Conservation (phyloP, 2,113 vertebrate genomes). For the Charina bottae region DNA sequence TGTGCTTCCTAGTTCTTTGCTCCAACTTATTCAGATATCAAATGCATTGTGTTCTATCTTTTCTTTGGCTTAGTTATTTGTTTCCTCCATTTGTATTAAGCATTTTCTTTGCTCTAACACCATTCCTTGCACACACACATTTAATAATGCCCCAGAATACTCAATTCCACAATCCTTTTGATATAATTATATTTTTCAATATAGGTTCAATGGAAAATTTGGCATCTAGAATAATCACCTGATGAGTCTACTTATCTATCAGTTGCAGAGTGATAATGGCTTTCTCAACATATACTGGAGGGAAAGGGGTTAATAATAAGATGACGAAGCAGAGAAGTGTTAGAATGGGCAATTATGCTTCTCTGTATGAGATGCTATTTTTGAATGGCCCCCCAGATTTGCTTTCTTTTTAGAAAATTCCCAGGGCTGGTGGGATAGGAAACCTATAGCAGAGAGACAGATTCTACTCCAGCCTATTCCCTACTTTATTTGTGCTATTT, state of each 20-base stretch:
- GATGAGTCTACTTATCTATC: too few relatives aligned
- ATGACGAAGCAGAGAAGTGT: neutral
- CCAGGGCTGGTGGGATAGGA: too few relatives aligned
- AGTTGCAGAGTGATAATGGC: neutral
- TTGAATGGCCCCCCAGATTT: neutral
- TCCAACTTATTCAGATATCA: neutral
- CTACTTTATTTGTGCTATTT: too few relatives aligned
- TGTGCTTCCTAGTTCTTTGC: neutral
- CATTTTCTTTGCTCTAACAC: neutral
- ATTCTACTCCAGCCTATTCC: too few relatives aligned
- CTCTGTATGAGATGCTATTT: neutral
- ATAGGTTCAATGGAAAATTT: neutral
- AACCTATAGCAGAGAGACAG: too few relatives aligned
- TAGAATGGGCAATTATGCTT: neutral
- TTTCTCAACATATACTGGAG: neutral
- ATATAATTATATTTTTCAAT: neutral
- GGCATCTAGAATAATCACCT: neutral
- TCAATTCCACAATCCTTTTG: neutral
- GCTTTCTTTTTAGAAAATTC: too few relatives aligned
- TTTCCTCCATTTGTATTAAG: neutral
- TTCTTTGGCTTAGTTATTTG: neutral
- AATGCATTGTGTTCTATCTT: constrained; percentile 11
- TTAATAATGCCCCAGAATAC: too few relatives aligned
- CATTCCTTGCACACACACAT: neutral
- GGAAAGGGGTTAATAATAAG: neutral